A percentile compares a stretch with the other conserved stretches of the same genome.
Conservation (phyloP, 2,113 vertebrate species). For the Strix aluco region DNA sequence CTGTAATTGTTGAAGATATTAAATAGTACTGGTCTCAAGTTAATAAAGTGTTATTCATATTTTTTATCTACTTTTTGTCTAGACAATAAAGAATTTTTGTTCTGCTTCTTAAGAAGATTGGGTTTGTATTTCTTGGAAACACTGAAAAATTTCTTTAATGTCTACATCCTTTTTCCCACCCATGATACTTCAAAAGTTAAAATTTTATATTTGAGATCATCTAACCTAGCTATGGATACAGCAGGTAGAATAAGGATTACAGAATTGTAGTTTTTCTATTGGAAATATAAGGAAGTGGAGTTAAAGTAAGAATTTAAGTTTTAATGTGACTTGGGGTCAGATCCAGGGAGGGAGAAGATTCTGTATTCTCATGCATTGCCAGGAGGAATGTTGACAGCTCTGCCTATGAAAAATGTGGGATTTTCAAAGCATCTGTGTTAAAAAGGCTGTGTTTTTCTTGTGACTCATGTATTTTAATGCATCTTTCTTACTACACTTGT, state of each 20-base stretch:
- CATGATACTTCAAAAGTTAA: neutral
- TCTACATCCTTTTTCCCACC: neutral
- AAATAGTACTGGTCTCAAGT: neutral
- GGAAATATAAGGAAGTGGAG: neutral
- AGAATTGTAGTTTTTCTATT: neutral
- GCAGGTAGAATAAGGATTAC: neutral
- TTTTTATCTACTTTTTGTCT: neutral
- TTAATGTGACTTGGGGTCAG: neutral
- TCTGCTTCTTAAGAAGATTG: neutral
- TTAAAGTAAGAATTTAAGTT: neutral
- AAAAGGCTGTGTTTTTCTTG: neutral
- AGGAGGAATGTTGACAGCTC: neutral
- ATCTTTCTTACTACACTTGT: neutral
- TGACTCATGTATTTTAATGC: neutral
- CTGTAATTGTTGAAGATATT: neutral
- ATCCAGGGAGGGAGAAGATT: neutral
- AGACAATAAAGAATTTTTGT: neutral
- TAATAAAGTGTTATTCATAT: neutral
- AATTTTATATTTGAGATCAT: neutral
- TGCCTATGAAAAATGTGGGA: neutral
- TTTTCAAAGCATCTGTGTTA: neutral
- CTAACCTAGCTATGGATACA: neutral
- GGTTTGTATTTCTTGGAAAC: neutral
- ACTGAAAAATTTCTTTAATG: neutral
- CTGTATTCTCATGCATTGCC: neutral